Percentiles rank a stretch among this genome's conserved stretches.
Conservation (phyloP, 2,113 vertebrate species). For the Alligator mississippiensis region DNA sequence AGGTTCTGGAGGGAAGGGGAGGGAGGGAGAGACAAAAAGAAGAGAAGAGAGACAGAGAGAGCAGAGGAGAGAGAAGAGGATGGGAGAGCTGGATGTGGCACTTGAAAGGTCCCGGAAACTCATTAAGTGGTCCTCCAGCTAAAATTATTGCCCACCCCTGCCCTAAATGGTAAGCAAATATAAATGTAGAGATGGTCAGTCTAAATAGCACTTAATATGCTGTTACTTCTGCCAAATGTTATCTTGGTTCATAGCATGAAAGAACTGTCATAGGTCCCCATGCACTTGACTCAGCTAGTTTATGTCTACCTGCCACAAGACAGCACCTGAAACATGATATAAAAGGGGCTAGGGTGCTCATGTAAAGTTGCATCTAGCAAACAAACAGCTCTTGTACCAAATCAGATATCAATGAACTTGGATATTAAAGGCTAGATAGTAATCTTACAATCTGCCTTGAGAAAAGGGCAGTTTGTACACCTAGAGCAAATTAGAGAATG, state of each 20-base stretch:
- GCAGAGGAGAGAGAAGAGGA: too few species aligned
- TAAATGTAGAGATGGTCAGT: not conserved
- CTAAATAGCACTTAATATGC: fast-evolving
- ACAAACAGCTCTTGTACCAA: not conserved
- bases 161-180: not conserved
- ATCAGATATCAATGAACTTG: not conserved
- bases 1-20: too few species aligned
- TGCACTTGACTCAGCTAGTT: not conserved
- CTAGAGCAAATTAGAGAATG: too few species aligned
- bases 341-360: not conserved
- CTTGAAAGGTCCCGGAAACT: too few species aligned
- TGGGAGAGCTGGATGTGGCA: too few species aligned
- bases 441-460: fast-evolving
- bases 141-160: not conserved
- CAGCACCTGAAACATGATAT: not conserved
- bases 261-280: fast-evolving
- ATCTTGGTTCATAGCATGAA: not conserved
- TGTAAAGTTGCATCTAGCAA: not conserved
- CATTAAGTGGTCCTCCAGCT: too few species aligned
- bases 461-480: fast-evolving
- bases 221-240: not conserved
- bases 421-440: not conserved
- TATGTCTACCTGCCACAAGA: fast-evolving
- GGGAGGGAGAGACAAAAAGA: too few species aligned
- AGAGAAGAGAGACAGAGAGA: too few species aligned